Evolutionary conservation across 1,140 invertebrate species (phyloP).

Genomic region (Galendromus occidentalis): DNA sequence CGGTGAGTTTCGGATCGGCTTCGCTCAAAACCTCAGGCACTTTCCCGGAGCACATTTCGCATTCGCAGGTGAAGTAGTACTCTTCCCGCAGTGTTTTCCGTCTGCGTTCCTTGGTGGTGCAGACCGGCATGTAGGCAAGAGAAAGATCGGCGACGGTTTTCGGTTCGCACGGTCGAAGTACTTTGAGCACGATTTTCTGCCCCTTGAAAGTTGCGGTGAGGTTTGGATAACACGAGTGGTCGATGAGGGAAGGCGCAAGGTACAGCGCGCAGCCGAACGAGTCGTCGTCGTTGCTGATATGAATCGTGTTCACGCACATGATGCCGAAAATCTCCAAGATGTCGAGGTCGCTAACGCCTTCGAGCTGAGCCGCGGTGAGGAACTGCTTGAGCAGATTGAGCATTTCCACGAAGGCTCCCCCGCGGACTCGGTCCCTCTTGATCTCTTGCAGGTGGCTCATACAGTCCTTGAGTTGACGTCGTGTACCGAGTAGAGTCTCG

Average conservation of each 20-base stretch:
- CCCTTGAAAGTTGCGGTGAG: background rate
- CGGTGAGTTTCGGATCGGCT: background rate
- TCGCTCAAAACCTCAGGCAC: background rate
- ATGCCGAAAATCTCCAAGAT: background rate
- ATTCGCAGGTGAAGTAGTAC: conserved; percentile 1
- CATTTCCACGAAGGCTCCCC: background rate
- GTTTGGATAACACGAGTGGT: conserved; percentile 3
- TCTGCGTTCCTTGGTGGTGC: background rate
- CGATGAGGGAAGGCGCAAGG: background rate
- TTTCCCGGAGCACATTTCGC: conserved; percentile 1
- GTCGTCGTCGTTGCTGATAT: background rate
- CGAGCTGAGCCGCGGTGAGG: background rate
- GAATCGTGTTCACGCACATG: background rate
- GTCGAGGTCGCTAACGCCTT: conserved; percentile 1
- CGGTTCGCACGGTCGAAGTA: background rate
- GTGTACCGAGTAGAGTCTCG: background rate
- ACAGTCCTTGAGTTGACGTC: conserved; percentile 2
- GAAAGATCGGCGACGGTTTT: background rate
- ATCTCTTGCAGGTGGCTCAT: background rate
- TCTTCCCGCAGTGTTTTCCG: background rate
- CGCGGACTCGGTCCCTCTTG: background rate
- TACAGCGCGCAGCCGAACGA: background rate
- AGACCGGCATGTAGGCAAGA: background rate
- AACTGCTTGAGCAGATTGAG: background rate
- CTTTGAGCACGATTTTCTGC: background rate